Conservation (phyloP, 2,113 vertebrate genomes). For the Tupaia tana region DNA sequence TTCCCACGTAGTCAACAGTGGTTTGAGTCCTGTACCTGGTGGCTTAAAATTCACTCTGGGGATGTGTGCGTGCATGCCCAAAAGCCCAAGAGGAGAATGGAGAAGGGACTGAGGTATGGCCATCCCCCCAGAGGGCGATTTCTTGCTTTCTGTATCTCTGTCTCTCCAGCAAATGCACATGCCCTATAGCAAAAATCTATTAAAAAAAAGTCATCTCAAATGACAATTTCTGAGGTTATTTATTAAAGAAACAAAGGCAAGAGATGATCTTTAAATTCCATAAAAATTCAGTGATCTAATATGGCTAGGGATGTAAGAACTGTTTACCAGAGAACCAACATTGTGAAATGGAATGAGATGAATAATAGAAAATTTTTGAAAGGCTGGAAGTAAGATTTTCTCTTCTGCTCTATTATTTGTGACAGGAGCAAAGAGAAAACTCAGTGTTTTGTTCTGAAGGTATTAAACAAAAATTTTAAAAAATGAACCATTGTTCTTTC, state of each 20-base stretch:
- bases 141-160: too few relatives aligned
- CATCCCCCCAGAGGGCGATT: too few relatives aligned
- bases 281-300: neutral
- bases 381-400: neutral
- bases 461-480: neutral
- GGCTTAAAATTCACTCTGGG: too few relatives aligned
- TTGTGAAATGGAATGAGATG: neutral
- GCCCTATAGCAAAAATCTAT: too few relatives aligned
- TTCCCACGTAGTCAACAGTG: too few relatives aligned
- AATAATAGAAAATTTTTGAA: constrained; percentile 14
- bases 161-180: too few relatives aligned
- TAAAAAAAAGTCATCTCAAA: neutral
- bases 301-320: neutral
- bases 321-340: neutral
- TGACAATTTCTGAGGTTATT: neutral
- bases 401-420: neutral
- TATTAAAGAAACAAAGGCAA: neutral
- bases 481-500: neutral
- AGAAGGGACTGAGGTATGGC: too few relatives aligned
- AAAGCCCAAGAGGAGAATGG: too few relatives aligned
- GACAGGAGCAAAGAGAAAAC: neutral
- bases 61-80: too few relatives aligned
- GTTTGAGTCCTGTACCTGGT: too few relatives aligned
- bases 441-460: neutral
- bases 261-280: neutral